Conservation (phyloP, 1,140 invertebrate genomes). For the Saxidomus purpurata region DNA sequence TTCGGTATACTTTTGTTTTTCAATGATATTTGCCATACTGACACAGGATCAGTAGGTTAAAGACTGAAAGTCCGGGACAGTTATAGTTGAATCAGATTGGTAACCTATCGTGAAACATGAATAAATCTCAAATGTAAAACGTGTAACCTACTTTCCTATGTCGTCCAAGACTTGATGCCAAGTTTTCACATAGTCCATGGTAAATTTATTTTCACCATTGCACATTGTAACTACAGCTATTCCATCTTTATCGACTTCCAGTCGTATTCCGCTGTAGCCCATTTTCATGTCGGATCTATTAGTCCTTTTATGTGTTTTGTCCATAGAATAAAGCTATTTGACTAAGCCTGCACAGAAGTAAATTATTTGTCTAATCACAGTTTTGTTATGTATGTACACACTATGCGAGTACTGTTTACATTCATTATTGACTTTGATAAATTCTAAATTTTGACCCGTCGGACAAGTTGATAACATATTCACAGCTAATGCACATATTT, state of each 20-base stretch:
- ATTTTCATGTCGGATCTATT: background rate
- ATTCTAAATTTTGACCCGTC: constrained; percentile 18
- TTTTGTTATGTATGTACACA: background rate
- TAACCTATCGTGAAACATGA: too few species aligned
- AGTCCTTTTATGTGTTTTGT: background rate
- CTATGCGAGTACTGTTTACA: background rate
- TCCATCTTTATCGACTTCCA: background rate
- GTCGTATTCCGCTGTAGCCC: background rate
- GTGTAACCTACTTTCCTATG: constrained; percentile 12
- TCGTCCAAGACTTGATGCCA: constrained; percentile 22
- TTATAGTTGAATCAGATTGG: too few species aligned
- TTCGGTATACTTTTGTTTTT: too few species aligned
- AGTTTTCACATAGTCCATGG: constrained; percentile 3
- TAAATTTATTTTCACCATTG: constrained; percentile 32
- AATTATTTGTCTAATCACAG: background rate
- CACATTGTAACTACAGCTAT: constrained; percentile 12
- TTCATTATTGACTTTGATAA: background rate
- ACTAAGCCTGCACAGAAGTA: background rate
- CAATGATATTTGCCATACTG: too few species aligned
- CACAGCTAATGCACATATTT: too few species aligned
- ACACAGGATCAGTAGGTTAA: too few species aligned
- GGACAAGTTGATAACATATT: background rate
- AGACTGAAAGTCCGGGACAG: too few species aligned
- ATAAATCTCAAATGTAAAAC: background rate
- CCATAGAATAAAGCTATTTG: background rate